phyloP scores from a whole-genome alignment of 2,888 invertebrate species.

The Napeogenes inachia region DNA sequence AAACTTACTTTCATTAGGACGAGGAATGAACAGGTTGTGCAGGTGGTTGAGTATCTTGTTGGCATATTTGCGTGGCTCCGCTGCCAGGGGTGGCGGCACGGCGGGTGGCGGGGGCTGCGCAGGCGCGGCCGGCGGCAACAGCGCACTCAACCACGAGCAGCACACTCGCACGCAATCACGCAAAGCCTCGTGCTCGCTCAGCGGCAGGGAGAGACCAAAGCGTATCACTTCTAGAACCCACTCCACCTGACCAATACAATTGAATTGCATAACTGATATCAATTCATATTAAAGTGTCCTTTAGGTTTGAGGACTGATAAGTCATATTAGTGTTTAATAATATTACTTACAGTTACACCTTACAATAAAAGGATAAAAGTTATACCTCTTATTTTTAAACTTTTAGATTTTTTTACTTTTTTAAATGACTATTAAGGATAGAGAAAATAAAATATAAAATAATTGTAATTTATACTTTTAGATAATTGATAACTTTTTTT shows the following conservation, averaged over 20 bases:
- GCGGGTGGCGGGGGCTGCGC: conserved; percentile 89
- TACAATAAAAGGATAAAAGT: too few species aligned
- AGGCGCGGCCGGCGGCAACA: conserved; percentile 91
- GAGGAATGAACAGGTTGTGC: conserved; percentile 95
- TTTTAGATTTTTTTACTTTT: too few species aligned
- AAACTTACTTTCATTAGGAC: conserved; percentile 92
- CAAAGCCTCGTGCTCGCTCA: conserved; percentile 94
- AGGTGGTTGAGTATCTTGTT: conserved; percentile 94
- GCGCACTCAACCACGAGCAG: conserved; percentile 96
- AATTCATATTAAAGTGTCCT: background rate
- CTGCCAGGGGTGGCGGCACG: conserved; percentile 91
- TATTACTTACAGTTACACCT: too few species aligned
- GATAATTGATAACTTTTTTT: too few species aligned
- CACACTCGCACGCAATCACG: conserved; percentile 97
- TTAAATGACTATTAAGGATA: too few species aligned
- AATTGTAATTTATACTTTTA: too few species aligned
- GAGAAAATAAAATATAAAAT: too few species aligned
- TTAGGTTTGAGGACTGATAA: too few species aligned
- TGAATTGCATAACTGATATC: background rate
- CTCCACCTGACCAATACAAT: conserved; percentile 79
- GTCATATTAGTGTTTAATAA: too few species aligned
- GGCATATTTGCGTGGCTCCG: conserved; percentile 93
- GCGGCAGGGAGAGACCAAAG: conserved; percentile 92
- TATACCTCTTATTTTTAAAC: too few species aligned
- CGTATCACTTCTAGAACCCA: conserved; percentile 93